Evolutionary conservation across 2,113 vertebrate genomes (phyloP), one percentile per base, ranked within the genome.

Genomic region (Elaphurus davidianus): DNA sequence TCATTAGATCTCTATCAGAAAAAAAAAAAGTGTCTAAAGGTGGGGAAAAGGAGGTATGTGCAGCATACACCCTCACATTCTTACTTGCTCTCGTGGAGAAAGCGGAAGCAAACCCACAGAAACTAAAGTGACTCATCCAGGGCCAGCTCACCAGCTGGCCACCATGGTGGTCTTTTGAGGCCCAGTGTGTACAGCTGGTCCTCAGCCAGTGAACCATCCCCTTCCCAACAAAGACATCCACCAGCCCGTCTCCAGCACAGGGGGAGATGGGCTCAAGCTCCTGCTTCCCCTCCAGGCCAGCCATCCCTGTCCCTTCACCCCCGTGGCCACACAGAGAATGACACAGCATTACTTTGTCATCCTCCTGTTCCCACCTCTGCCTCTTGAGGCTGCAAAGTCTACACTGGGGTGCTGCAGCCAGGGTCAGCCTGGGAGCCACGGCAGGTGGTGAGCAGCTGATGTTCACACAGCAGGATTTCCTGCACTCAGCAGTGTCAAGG

Each of bases 201-300:
- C 91, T 94, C 45, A 90, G 86, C 23, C 93, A 96, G 30, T 82
- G 87, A 97, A 90, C 79, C 30, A 4, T 90, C 17, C 25, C 83
- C 45, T 91, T 94, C 25, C 60, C 89, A 96, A 97, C 88, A 95
- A 97, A 97, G 96, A 93, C 78, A 97, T 97, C 71, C 92, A 57
- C 47, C 7, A 23, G 71, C 78, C n/a, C 91, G 19, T 93, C 85
- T 90, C 85, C 16, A 90, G 52, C 47, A 67, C 23, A 82, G 57
- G 33, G 64, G 14, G 30, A 79, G 45, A 54, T 2, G 52, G 23
- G 43, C 55, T 74, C 52, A 55, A 76, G 27, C 28, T 92, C 74
- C 85, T 83, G 62, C 14, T 50, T 92, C n/a, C 33, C 17, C 10
- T 84, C 30, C 47, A 50, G 57, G 90, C 27, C 64, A 59, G 84